phyloP scores from a whole-genome alignment of 2,797 vertebrate species.

The Petrocephalus sullivani region DNA sequence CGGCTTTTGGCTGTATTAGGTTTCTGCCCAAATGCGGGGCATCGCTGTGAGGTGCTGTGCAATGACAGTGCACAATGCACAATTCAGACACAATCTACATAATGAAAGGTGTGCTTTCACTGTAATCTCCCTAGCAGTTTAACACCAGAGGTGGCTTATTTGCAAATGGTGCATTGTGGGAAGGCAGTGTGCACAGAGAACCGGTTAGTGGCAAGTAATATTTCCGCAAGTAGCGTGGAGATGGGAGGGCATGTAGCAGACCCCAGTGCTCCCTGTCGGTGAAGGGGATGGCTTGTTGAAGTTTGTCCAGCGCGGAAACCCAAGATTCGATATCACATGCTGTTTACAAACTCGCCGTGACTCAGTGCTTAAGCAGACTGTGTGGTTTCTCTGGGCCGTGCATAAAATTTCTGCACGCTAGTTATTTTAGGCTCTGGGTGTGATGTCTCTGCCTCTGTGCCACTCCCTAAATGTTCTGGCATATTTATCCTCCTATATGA shows the following conservation, averaged over 20 bases:
- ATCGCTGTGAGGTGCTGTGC: neutral
- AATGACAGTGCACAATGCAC: neutral
- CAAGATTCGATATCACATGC: conserved; percentile 65
- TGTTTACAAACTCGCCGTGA: conserved; percentile 53
- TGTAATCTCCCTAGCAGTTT: neutral
- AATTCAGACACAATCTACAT: neutral
- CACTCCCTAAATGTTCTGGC: neutral
- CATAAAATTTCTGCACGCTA: neutral
- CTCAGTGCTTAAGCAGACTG: conserved; percentile 36
- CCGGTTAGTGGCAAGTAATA: neutral
- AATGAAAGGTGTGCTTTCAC: neutral
- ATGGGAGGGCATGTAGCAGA: neutral
- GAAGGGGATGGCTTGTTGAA: conserved; percentile 49
- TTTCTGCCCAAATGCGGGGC: neutral
- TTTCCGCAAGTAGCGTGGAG: neutral
- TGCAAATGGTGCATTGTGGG: neutral
- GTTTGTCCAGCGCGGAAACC: conserved; percentile 49
- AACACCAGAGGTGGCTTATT: neutral
- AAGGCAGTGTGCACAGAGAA: neutral
- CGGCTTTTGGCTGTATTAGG: neutral
- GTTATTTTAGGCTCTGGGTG: neutral
- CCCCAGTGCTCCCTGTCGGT: neutral
- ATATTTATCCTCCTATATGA: neutral
- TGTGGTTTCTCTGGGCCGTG: conserved; percentile 27
- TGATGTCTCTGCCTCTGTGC: neutral